Conservation (phyloP, 2,113 vertebrate species). For the Gambusia holbrooki region DNA sequence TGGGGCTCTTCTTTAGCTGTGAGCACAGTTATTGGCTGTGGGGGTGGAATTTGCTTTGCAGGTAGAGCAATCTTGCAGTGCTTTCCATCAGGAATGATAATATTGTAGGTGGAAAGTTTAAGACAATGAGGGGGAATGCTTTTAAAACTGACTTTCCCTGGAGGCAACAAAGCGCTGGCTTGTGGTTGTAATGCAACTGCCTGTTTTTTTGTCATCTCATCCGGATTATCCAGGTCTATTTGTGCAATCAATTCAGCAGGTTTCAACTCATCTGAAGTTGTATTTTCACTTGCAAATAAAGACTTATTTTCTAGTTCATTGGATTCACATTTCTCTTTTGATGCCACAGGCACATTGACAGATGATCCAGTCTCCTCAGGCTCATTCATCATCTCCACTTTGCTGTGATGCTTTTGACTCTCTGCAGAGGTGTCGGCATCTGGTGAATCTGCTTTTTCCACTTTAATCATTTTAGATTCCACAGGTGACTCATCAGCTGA, state of each 20-base stretch:
- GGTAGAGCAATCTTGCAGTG: background rate
- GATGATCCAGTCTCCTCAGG: conserved; percentile 7
- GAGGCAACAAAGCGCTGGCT: conserved; percentile 6
- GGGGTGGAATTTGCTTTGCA: conserved; percentile 23
- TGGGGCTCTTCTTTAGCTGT: background rate
- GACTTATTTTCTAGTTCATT: conserved; percentile 44
- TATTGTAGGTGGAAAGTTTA: conserved; percentile 66
- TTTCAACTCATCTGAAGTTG: conserved; percentile 17
- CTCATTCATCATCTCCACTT: conserved; percentile 49
- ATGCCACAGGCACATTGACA: conserved; percentile 16
- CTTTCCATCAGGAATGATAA: conserved; percentile 48
- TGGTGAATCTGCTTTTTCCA: conserved; percentile 53
- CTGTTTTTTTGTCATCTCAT: background rate
- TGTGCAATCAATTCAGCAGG: conserved; percentile 6
- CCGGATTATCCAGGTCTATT: background rate
- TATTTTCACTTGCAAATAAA: conserved; percentile 1
- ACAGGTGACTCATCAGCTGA: background rate
- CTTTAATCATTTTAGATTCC: conserved; percentile 58
- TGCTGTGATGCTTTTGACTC: conserved; percentile 6
- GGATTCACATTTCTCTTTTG: conserved; percentile 59
- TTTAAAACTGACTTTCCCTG: conserved; percentile 41
- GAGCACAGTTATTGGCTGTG: conserved; percentile 26
- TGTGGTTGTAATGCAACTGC: background rate
- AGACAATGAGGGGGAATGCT: conserved; percentile 73
- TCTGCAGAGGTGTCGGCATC: conserved; percentile 5